Conservation (phyloP, 2,113 vertebrate species). For the Platysteira castanea region DNA sequence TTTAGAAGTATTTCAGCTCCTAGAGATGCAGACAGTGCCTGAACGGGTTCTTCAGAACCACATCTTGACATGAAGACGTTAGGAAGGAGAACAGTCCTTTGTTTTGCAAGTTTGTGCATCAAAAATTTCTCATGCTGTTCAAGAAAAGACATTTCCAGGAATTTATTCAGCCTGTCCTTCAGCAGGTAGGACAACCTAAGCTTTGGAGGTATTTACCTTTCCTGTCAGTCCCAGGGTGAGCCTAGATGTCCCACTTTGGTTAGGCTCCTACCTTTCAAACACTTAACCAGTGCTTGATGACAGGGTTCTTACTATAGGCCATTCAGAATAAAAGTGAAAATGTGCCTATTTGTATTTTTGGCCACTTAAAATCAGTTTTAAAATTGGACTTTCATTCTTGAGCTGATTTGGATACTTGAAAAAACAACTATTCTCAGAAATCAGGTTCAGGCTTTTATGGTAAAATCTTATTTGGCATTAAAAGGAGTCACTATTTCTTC, state of each 20-base stretch:
- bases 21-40: background rate
- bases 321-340: background rate
- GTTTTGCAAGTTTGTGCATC: background rate
- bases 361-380: background rate
- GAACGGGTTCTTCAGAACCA: background rate
- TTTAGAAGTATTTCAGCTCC: background rate
- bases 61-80: background rate
- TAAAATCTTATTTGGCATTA: background rate
- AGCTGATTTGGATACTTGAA: background rate
- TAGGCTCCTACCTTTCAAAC: background rate
- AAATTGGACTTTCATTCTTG: background rate
- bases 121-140: background rate
- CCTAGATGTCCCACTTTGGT: background rate
- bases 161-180: background rate
- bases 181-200: background rate
- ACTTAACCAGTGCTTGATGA: background rate
- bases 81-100: background rate
- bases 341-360: background rate
- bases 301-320: background rate
- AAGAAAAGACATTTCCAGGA: background rate
- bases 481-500: background rate
- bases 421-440: background rate
- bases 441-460: background rate
- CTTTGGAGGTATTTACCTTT: background rate
- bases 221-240: background rate